phyloP scores from a whole-genome alignment of 2,113 vertebrate species.

The Sapayoa aenigma region DNA sequence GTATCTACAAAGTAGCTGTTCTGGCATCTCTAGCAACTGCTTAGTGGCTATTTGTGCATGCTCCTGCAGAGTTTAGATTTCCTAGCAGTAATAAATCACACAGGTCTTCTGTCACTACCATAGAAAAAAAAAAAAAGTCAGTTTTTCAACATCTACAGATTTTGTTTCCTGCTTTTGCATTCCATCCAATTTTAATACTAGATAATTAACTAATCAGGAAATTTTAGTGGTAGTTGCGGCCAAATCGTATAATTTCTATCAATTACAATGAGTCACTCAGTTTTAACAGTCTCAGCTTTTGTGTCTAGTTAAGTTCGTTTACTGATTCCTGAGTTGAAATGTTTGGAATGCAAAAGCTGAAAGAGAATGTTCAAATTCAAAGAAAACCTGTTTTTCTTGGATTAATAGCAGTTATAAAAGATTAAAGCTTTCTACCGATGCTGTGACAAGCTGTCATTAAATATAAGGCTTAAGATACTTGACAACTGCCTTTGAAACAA shows the following conservation, averaged over 20 bases:
- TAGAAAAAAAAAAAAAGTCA: background rate
- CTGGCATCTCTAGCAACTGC: background rate
- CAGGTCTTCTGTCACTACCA: background rate
- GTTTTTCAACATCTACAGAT: background rate
- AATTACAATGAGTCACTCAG: background rate
- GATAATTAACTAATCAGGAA: background rate
- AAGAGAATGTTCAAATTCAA: background rate
- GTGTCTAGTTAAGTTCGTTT: background rate
- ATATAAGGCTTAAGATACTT: background rate
- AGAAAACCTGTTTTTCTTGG: constrained; percentile 29
- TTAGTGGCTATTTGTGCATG: background rate
- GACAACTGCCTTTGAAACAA: constrained; percentile 4
- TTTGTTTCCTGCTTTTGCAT: background rate
- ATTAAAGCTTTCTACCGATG: constrained; percentile 14
- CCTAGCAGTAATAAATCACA: background rate
- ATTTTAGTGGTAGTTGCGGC: background rate
- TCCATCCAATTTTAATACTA: background rate
- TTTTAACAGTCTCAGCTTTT: background rate
- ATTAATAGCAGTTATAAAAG: background rate
- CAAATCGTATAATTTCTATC: background rate
- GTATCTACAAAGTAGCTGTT: background rate
- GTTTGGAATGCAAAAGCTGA: constrained; percentile 21
- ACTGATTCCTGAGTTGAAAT: background rate
- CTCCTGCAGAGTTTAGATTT: background rate
- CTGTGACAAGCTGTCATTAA: constrained; percentile 6